phyloP scores from a whole-genome alignment of 2,113 vertebrate species.

The Rallus limicola region DNA sequence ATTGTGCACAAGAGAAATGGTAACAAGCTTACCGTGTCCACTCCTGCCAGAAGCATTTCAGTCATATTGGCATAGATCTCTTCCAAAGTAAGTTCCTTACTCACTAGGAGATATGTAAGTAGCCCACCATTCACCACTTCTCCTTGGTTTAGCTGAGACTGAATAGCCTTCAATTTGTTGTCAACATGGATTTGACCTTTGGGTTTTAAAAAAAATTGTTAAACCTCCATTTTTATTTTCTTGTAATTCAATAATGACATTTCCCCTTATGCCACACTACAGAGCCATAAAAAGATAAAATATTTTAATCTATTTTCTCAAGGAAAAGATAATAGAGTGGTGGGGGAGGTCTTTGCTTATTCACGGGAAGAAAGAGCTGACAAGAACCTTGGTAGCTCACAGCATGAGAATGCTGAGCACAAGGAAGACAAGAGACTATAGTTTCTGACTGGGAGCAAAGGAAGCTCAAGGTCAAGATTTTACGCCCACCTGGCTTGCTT shows the following conservation, averaged over 20 bases:
- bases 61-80: slow-evolving; percentile 93
- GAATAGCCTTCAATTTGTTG: slow-evolving; percentile 81
- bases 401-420: not conserved
- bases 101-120: slow-evolving; percentile 86
- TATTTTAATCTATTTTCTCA: not conserved
- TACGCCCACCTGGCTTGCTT: not conserved
- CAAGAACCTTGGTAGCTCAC: not conserved
- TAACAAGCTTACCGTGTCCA: slow-evolving; percentile 84
- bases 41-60: slow-evolving; percentile 93
- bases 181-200: slow-evolving; percentile 89
- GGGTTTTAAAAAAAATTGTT: slow-evolving; percentile 16
- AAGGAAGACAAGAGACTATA: not conserved
- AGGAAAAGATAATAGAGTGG: not conserved
- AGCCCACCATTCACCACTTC: slow-evolving; percentile 84
- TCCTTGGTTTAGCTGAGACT: slow-evolving; percentile 76
- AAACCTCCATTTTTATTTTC: not conserved
- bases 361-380: not conserved
- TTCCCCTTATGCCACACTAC: not conserved
- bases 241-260: not conserved
- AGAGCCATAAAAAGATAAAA: not conserved
- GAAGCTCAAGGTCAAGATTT: not conserved
- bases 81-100: slow-evolving; percentile 86
- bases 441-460: not conserved
- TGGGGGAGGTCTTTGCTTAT: not conserved
- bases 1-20: not conserved